Conservation (phyloP, 2,888 invertebrate species). For the Holacanthella duospinosa region DNA sequence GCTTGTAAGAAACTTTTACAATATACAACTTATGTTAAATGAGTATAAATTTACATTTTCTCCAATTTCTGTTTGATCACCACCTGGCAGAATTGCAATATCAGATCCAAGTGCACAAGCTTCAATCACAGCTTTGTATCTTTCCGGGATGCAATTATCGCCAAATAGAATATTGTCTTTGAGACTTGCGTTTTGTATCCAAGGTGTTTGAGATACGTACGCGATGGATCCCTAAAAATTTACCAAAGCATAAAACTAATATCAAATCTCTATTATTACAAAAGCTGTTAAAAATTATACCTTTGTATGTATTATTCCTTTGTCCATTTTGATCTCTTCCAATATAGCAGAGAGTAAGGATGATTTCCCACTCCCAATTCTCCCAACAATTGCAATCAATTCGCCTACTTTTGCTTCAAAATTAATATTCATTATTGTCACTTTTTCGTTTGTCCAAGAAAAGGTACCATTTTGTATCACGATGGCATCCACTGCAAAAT, state of each 20-base stretch:
- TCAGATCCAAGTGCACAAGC: conserved; percentile 86
- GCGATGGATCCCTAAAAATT: conserved; percentile 52
- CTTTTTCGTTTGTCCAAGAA: conserved; percentile 57
- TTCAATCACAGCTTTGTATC: conserved; percentile 70
- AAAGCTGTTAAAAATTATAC: neutral
- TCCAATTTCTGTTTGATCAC: conserved; percentile 95
- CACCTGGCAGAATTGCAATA: conserved; percentile 85
- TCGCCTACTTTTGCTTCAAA: conserved; percentile 56
- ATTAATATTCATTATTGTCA: conserved; percentile 53
- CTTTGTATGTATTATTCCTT: neutral
- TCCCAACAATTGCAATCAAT: conserved; percentile 74
- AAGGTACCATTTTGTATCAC: conserved; percentile 79
- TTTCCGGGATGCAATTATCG: conserved; percentile 55
- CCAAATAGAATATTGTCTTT: conserved; percentile 90
- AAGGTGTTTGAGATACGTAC: conserved; percentile 88
- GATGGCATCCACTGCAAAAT: conserved; percentile 47
- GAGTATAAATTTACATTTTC: conserved; percentile 73
- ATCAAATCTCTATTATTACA: neutral
- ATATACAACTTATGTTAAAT: too few species aligned
- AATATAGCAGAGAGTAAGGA: conserved; percentile 43
- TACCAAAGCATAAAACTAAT: too few species aligned
- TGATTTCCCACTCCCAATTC: conserved; percentile 67
- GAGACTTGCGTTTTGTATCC: conserved; percentile 94
- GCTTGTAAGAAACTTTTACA: neutral
- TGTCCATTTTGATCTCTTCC: conserved; percentile 43